Conservation (phyloP, 2,797 vertebrate genomes). For the Liparis tanakae region DNA sequence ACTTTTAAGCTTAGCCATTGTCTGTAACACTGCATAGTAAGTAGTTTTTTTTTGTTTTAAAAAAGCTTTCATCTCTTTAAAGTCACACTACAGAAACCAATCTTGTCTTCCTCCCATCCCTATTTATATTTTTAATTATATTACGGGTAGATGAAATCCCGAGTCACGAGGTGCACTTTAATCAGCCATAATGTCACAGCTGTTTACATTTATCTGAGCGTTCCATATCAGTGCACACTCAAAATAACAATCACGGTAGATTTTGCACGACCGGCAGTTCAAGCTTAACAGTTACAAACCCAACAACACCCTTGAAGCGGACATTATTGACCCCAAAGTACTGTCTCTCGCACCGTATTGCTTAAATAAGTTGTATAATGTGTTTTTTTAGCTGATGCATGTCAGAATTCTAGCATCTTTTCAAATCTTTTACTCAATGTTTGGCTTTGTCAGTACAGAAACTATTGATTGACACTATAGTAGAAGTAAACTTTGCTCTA, state of each 20-base stretch:
- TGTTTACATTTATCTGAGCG: no score
- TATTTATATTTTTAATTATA: neutral
- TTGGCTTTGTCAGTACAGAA: neutral
- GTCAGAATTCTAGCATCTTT: neutral
- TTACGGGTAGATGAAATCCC: no score
- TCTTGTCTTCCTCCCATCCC: neutral
- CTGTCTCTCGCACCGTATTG: no score
- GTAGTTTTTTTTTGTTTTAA: no score
- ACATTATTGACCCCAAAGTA: no score
- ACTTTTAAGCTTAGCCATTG: slow-evolving; percentile 1
- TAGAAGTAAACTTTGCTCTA: neutral
- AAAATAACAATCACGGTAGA: no score
- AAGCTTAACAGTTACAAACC: no score
- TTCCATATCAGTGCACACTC: no score
- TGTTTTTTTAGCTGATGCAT: neutral
- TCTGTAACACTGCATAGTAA: neutral
- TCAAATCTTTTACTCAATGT: neutral
- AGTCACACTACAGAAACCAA: slow-evolving; percentile 1
- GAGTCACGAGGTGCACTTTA: no score
- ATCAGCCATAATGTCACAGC: no score
- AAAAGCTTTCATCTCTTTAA: neutral
- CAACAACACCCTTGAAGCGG: no score
- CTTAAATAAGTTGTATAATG: neutral
- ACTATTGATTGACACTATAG: neutral
- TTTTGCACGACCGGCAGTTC: no score